Evolutionary conservation across 2,888 invertebrate genomes (phyloP).

Genomic region (Nemotelus pantherinus): DNA sequence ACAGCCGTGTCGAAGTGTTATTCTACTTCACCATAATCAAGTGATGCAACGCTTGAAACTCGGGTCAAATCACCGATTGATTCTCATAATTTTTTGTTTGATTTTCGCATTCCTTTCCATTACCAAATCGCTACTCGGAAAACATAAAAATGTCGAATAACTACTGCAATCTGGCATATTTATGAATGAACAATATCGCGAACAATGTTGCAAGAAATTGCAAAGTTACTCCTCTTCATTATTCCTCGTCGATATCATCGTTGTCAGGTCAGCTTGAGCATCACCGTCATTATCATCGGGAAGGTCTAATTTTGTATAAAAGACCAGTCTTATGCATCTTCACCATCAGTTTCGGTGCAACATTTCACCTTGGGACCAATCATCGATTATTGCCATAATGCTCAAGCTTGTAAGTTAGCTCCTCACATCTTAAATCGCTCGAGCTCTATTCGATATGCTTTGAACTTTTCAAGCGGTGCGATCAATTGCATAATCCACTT

Average conservation of each 20-base stretch:
- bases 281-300: too few relatives aligned
- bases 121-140: too few relatives aligned
- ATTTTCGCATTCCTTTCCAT: too few relatives aligned
- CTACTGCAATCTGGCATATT: not conserved
- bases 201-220: not conserved
- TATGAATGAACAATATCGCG: not conserved
- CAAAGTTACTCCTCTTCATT: slow-evolving; percentile 6
- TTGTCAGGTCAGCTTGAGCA: too few relatives aligned
- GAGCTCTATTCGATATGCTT: not conserved
- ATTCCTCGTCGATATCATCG: not conserved
- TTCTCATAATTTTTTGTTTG: too few relatives aligned
- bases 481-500: not conserved
- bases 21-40: too few relatives aligned
- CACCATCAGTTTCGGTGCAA: slow-evolving; percentile 31
- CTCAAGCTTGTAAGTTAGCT: slow-evolving; percentile 23
- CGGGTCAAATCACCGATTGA: too few relatives aligned
- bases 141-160: slow-evolving; percentile 2
- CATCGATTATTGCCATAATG: slow-evolving; percentile 11
- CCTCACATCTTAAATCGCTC: not conserved
- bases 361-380: slow-evolving; percentile 9
- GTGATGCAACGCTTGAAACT: too few relatives aligned
- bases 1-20: too few relatives aligned
- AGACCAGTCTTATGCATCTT: slow-evolving; percentile 4
- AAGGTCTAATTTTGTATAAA: slow-evolving; percentile 18
- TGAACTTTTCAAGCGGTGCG: not conserved